Percentiles rank a stretch among this genome's conserved stretches.
phyloP scores from a whole-genome alignment of 2,888 invertebrate species.

The Cristatella mucedo region DNA sequence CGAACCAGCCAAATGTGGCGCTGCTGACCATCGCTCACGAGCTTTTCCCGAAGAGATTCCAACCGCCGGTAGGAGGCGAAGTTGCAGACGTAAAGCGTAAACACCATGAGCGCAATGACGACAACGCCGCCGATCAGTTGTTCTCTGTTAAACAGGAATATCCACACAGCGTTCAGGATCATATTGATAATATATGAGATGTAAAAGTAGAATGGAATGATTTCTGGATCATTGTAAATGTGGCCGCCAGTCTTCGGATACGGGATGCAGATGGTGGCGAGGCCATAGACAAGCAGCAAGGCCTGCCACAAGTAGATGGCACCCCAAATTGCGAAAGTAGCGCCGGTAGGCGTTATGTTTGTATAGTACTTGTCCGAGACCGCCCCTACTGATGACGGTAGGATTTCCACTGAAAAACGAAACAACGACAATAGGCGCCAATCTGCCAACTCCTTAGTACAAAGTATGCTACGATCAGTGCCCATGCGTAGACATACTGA shows the following conservation, averaged over 20 bases:
- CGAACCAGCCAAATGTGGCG: constrained; percentile 26
- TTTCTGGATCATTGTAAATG: constrained; percentile 19
- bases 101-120: constrained; percentile 16
- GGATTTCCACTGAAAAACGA: no score
- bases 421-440: no score
- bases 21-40: constrained; percentile 16
- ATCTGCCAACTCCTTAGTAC: no score
- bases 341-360: constrained; percentile 25
- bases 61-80: constrained; percentile 18
- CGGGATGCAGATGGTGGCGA: constrained; percentile 20
- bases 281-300: constrained; percentile 22
- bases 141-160: constrained; percentile 25
- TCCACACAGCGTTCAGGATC: constrained; percentile 22
- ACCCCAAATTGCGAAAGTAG: constrained; percentile 28
- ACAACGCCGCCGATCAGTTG: constrained; percentile 17
- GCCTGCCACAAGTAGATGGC: constrained; percentile 27
- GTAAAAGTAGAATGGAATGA: constrained; percentile 19
- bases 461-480: no score
- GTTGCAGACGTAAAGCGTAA: constrained; percentile 21
- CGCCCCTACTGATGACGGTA: no score
- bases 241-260: constrained; percentile 16
- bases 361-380: constrained; percentile 21
- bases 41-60: constrained; percentile 15
- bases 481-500: no score
- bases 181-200: constrained; percentile 18